Percentiles rank a stretch among this genome's conserved stretches.
These are phyloP conservation scores for Nesogale talazaci DNA, from an alignment of 2,113 vertebrate species.

Conservation along the genomic window DNA sequence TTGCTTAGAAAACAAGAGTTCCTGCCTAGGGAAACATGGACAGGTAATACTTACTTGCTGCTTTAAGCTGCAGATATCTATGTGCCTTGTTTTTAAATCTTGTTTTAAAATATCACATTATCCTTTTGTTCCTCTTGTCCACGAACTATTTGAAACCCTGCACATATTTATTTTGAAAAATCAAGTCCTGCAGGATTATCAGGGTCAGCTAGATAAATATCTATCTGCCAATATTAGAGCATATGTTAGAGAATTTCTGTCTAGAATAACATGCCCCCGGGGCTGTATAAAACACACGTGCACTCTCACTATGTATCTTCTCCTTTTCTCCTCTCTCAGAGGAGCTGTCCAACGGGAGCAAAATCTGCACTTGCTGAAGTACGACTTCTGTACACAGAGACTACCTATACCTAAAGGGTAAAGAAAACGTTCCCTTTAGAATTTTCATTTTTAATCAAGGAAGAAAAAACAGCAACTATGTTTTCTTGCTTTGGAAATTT, in stretches of 20 bases:
- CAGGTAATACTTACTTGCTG: not conserved
- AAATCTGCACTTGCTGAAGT: not conserved
- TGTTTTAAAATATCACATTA: no score
- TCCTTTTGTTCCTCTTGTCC: no score
- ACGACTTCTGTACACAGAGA: not conserved
- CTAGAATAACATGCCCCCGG: not conserved
- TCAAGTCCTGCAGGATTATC: not conserved
- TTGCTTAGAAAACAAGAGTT: not conserved
- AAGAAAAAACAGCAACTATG: not conserved
- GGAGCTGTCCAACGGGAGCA: not conserved
- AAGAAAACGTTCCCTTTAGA: slow-evolving; percentile 39
- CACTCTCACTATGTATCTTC: not conserved
- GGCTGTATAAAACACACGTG: not conserved
- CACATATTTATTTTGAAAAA: not conserved
- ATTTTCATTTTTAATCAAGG: slow-evolving; percentile 31
- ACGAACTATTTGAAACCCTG: no score
- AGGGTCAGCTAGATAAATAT: not conserved
- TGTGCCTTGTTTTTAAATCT: no score
- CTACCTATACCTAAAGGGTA: not conserved
- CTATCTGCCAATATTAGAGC: not conserved
- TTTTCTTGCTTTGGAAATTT: not conserved
- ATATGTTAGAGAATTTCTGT: not conserved
- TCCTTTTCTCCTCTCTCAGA: not conserved
- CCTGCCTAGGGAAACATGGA: not conserved
- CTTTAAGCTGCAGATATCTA: not conserved